phyloP scores from a whole-genome alignment of 2,113 vertebrate genomes.

The Pelvicachromis taeniatus region DNA sequence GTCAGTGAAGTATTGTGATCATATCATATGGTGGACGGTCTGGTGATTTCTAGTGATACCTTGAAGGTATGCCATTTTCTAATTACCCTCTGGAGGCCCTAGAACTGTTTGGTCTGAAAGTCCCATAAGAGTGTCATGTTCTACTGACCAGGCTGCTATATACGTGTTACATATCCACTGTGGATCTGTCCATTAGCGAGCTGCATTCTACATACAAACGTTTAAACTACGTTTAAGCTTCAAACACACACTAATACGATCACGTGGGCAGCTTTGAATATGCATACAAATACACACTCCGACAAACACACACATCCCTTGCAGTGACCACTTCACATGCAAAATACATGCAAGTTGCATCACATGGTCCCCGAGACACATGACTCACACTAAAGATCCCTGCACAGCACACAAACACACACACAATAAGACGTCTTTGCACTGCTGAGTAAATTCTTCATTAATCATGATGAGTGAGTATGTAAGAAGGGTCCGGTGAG shows the following conservation, averaged over 20 bases:
- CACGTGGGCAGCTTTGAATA: not conserved
- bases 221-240: not conserved
- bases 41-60: not conserved
- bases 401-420: not conserved
- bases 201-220: not conserved
- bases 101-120: not conserved
- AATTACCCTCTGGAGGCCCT: not conserved
- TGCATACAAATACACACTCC: not conserved
- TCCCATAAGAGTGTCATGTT: not conserved
- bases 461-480: not conserved
- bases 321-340: slow-evolving; percentile 1
- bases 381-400: not conserved
- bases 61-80: not conserved
- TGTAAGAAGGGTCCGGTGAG: not conserved
- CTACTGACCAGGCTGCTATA: not conserved
- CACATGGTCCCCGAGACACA: not conserved
- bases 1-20: not conserved
- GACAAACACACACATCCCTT: not conserved
- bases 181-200: not conserved
- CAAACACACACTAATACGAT: not conserved
- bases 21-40: not conserved
- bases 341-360: slow-evolving; percentile 44
- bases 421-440: not conserved
- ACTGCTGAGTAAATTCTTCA: slow-evolving; percentile 13
- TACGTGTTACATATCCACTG: not conserved